Evolutionary conservation across 2,113 vertebrate species (phyloP), one percentile per base, ranked within the genome.

Genomic region (Siniperca chuatsi): DNA sequence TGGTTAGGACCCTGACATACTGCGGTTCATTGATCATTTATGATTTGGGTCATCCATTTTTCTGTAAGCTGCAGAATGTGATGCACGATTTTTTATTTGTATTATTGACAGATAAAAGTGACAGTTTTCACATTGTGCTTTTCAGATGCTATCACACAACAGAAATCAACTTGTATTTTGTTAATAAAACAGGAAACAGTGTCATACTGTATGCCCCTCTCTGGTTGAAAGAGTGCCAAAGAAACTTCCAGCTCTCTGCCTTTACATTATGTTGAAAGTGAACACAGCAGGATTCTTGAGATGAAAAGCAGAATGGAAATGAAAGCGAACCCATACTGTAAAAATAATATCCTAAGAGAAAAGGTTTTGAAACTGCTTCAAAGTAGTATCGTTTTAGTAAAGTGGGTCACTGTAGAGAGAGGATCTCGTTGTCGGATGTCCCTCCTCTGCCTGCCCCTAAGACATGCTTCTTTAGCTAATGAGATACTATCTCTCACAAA

Each of bases 241-340:
- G 55, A 21, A 48, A 33, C 23, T 33, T 64, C 11, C 23, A 78
- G 12, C 9, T 72, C 2, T 48, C 15, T 61, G 18, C 25, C 9
- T 50, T 78, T 67, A 40, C 5, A 60, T 74, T 15, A 20, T 62
- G 50, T 23, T 58, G 16, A 4, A 57, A 42, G 73, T 33, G 46
- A 81, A 68, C 52, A 25, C 46, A 62, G 29, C 11, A 66, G 40
- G 46, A 37, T 62, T 62, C n/a, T 70, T 55, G 4, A 87, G 83
- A 84, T 71, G 52, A 84, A 82, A 75, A 57, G 35, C 40, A 61
- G 78, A 72, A 66, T 78, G 57, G 8, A 74, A 83, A 90, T 57
- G 33, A 75, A 46, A 76, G 61, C 42, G 64, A 79, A 12, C 6
- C 50, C 40, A 62, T 69, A 46, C 58, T 57, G 29, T 84, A 85